Conservation (phyloP, 1,140 invertebrate species). For the Conus betulinus region DNA sequence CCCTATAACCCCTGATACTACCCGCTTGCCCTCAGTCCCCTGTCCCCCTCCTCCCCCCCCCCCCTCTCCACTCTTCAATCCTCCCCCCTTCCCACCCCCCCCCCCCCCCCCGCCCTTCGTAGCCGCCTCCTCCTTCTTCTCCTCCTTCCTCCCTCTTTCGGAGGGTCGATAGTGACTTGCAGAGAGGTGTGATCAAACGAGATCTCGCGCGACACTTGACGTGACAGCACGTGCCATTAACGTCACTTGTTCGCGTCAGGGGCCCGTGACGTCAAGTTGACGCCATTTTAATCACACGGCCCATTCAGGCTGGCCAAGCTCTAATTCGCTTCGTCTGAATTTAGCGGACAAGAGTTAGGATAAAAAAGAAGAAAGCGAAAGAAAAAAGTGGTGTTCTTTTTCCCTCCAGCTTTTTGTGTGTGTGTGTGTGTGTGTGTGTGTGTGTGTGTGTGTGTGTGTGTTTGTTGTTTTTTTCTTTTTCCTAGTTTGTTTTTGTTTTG, state of each 20-base stretch:
- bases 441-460: not conserved
- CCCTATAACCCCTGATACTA: not conserved
- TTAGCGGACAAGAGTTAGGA: not conserved
- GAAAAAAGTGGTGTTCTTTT: not conserved
- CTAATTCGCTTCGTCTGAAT: constrained; percentile 29
- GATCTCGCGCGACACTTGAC: constrained; percentile 28
- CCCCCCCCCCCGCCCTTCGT: not conserved
- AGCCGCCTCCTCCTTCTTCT: not conserved
- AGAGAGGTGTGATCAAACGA: constrained; percentile 18
- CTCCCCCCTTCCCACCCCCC: not conserved
- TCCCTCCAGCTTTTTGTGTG: not conserved
- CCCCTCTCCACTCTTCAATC: not conserved
- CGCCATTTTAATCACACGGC: constrained; percentile 31
- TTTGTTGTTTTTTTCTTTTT: not conserved
- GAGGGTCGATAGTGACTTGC: constrained; percentile 13
- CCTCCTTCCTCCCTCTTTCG: not conserved
- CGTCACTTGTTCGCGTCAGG: constrained; percentile 13
- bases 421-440: not conserved
- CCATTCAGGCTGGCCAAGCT: not conserved
- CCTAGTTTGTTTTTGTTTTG: not conserved
- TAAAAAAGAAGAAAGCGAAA: not conserved
- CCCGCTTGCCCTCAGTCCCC: not conserved
- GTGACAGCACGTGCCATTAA: constrained; percentile 38
- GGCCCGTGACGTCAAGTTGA: constrained; percentile 15
- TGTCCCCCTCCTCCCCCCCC: not conserved